Percentiles rank a stretch among this genome's conserved stretches.
phyloP scores from a whole-genome alignment of 2,888 invertebrate genomes.

The Melanostoma scalare region DNA sequence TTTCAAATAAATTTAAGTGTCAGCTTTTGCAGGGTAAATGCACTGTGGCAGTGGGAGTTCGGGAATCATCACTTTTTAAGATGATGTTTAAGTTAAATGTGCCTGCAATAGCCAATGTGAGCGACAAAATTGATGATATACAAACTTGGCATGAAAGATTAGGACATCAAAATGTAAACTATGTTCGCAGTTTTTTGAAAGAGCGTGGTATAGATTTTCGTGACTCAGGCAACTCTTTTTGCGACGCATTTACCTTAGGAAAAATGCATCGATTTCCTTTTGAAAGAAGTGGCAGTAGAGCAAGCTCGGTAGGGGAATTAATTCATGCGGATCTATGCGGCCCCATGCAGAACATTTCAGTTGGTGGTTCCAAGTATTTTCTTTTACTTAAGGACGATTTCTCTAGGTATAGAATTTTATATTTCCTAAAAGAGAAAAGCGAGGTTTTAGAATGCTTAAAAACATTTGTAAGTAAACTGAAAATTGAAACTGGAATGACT shows the following conservation, averaged over 20 bases:
- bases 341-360: constrained; percentile 65
- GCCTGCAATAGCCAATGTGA: neutral
- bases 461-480: constrained; percentile 61
- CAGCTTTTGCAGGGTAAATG: constrained; percentile 18
- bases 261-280: constrained; percentile 12
- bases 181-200: too few relatives aligned
- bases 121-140: constrained; percentile 12
- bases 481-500: constrained; percentile 70
- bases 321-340: constrained; percentile 73
- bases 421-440: constrained; percentile 68
- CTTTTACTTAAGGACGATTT: constrained; percentile 71
- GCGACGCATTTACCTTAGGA: constrained; percentile 62
- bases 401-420: constrained; percentile 63
- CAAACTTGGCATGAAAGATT: constrained; percentile 73
- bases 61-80: constrained; percentile 45
- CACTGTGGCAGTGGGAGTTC: constrained; percentile 12
- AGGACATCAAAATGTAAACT: too few relatives aligned
- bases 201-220: too few relatives aligned
- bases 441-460: constrained; percentile 51
- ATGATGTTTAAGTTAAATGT: constrained; percentile 23
- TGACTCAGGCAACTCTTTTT: neutral
- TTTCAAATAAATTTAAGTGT: constrained; percentile 47
- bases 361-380: constrained; percentile 70
- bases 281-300: constrained; percentile 20
- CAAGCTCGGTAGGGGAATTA: constrained; percentile 3